Evolutionary conservation across 2,888 invertebrate genomes (phyloP), one percentile per base, ranked within the genome.

Genomic region (Trichogramma evanescens): DNA sequence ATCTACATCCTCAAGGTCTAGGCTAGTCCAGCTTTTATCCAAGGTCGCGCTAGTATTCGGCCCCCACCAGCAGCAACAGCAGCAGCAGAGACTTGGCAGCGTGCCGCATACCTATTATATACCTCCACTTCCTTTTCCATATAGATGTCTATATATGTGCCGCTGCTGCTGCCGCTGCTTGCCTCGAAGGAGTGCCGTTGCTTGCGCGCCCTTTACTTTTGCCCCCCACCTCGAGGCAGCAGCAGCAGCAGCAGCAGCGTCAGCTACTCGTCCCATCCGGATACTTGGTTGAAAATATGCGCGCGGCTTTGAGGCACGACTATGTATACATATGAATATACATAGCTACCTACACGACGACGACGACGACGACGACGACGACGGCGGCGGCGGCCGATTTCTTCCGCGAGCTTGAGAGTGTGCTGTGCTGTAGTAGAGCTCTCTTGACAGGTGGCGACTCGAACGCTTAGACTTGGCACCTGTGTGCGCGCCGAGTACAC

Each of bases 21-120:
- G 74, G 75, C 71, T 75, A 64, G 71, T 69, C 68, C 66, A 67
- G 69, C 65, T 70, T 26, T 26, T 26, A 26, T 74, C 75, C 75
- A 75, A 75, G 75, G 75, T 75, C 75, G 69, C 68, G 66, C 64
- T 48, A 6, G 55, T 54, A 59, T 55, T 49, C 57, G 46, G 42
- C 44, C 49, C 50, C 38, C 26, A 45, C 44, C 5, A 45, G 7
- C 38, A 3, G 10, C 38, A 13, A n/a, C 46, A 13, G 13, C 46
- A 4, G 45, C 9, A 10, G 26, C 10, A 48, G 10, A 48, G 48
- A 48, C 10, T 13, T 10, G 26, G 48, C 10, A 26, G 5, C 44
- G 26, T 41, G 43, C 46, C 8, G 26, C 10, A 41, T 45, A 5
- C 38, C 40, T 8, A 39, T n/a, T 56, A 43, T 26, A 26, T 26